Conservation (phyloP, 1,140 invertebrate species). For the Alviniconcha marisindica region DNA sequence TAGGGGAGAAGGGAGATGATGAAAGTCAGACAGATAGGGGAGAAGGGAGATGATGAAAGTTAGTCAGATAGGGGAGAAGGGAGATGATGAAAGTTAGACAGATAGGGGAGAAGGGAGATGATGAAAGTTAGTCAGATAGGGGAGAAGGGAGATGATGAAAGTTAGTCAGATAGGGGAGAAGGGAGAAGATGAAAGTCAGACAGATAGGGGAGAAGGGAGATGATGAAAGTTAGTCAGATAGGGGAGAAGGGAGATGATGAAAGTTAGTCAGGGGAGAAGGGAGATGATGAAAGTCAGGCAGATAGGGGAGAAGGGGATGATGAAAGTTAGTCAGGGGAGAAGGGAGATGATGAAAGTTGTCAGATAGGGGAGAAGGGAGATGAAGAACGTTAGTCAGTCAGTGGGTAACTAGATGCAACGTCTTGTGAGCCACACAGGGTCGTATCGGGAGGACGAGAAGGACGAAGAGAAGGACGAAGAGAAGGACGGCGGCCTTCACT, state of each 20-base stretch:
- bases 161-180: constrained; percentile 13
- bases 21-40: too few species aligned
- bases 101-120: too few species aligned
- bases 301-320: not conserved
- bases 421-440: too few species aligned
- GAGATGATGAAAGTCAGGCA: not conserved
- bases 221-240: not conserved
- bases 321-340: not conserved
- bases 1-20: too few species aligned
- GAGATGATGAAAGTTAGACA: too few species aligned
- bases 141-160: constrained; percentile 21
- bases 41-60: too few species aligned
- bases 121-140: too few species aligned
- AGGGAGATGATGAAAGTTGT: not conserved
- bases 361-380: not conserved
- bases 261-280: not conserved
- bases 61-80: too few species aligned
- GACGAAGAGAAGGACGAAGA: not conserved
- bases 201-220: constrained; percentile 17
- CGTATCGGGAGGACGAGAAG: not conserved
- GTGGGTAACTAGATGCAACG: too few species aligned
- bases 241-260: constrained; percentile 13
- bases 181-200: constrained; percentile 25
- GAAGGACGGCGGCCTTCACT: too few species aligned
- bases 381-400: constrained; percentile 10